These are phyloP conservation scores for Oscheius sp. DNA, from an alignment of 2,888 invertebrate genomes.

Conservation along the genomic window DNA sequence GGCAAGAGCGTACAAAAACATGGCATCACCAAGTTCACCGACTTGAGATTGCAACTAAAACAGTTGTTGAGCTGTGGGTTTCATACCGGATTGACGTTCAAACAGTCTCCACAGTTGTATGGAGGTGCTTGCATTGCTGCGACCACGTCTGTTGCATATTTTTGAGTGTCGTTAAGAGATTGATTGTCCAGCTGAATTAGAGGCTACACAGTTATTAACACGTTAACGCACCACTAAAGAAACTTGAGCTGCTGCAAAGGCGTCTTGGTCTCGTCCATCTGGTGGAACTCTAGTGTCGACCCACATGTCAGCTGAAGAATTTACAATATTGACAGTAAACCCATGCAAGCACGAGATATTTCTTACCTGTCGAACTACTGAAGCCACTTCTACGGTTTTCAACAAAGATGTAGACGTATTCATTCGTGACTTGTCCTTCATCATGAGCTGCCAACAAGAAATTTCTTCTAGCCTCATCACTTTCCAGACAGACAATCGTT, in stretches of 20 bases:
- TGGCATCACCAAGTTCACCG: conserved; percentile 38
- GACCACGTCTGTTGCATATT: conserved; percentile 8
- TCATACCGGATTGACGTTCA: conserved; percentile 14
- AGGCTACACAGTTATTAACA: neutral
- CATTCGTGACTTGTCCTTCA: conserved; percentile 46
- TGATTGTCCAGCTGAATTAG: conserved; percentile 28
- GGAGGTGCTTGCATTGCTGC: conserved; percentile 19
- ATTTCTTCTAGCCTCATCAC: conserved; percentile 55
- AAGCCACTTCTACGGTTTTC: conserved; percentile 49
- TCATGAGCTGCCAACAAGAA: conserved; percentile 49
- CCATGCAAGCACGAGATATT: neutral
- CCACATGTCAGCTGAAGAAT: conserved; percentile 22
- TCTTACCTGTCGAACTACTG: conserved; percentile 1
- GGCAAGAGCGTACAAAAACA: conserved; percentile 28
- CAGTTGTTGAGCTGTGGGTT: neutral
- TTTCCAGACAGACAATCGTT: conserved; percentile 59
- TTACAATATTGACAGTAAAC: neutral
- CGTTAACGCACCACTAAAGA: conserved; percentile 2
- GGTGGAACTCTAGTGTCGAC: conserved; percentile 13
- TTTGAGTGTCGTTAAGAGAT: conserved; percentile 12
- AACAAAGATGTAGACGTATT: conserved; percentile 50
- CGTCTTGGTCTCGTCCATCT: conserved; percentile 31
- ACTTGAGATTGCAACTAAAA: conserved; percentile 27
- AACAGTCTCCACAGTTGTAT: conserved; percentile 31
- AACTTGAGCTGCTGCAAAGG: conserved; percentile 4